Evolutionary conservation across 1,140 invertebrate species (phyloP), one percentile per base, ranked within the genome.

Genomic region (Ooceraea biroi): DNA sequence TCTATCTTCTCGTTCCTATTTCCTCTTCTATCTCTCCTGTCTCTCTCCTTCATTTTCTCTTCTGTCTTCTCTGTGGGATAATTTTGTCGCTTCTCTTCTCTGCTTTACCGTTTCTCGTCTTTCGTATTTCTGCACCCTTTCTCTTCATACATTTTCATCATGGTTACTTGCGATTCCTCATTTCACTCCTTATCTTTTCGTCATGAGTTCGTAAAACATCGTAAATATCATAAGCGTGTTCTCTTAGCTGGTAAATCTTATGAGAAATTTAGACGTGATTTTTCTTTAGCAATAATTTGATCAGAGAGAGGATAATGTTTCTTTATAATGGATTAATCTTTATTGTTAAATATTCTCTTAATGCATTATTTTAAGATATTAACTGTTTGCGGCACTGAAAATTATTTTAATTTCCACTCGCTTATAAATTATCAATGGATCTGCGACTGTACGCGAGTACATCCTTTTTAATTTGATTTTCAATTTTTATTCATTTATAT

Each of bases 1-100:
- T 69, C 52, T 22, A 65, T 71, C 76, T 77, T 66, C 65, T 63
- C 80, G 7, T 73, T 61, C 22, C 73, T 68, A 46, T 84, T 66
- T 84, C 44, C 71, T 60, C 65, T 30, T 11, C 12, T 11, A 17
- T 25, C 57, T 5, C 66, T 68, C 12, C 4, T 58, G 10, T 27
- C 60, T 12, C 0, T 66, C 7, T 22, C 46, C 46, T 30, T 76
- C 25, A 68, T 41, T 41, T n/a, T 69, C 25, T 76, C 30, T 30
- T 50, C 17, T 55, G 1, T 48, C 27, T 61, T 8, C 10, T 25
- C 11, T 41, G 41, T 25, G 27, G 19, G 17, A 80, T 68, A 80
- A 80, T 80, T 7, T 36, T 8, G 14, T 66, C 74, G 19, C 41
- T 76, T 30, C 66, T 46, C 57, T 68, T 10, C 25, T 11, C 3